Percentiles rank a stretch among this genome's conserved stretches.
phyloP scores from a whole-genome alignment of 2,113 vertebrate species.

The Paedocypris sp. region DNA sequence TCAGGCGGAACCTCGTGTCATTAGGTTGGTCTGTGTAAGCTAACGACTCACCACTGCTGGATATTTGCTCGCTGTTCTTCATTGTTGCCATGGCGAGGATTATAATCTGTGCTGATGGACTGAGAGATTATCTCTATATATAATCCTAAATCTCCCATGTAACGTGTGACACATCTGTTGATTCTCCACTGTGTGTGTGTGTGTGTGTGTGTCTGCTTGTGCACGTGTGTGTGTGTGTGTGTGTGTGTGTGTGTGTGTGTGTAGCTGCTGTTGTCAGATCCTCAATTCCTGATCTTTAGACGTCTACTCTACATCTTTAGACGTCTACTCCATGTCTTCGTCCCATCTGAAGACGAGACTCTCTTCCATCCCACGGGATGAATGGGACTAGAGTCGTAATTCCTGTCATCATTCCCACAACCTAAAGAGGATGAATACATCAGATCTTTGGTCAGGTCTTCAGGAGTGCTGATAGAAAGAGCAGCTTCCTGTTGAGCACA shows the following conservation, averaged over 20 bases:
- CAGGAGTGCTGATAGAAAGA: not conserved
- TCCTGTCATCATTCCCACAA: not conserved
- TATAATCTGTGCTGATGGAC: conserved; percentile 41
- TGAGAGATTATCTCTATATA: conserved; percentile 54
- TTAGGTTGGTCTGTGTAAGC: too few species aligned
- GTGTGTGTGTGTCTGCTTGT: not conserved
- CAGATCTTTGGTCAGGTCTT: not conserved
- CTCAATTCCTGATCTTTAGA: too few species aligned
- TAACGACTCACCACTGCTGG: too few species aligned
- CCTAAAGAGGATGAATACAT: not conserved
- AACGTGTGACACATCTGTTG: conserved; percentile 43
- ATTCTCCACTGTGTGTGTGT: conserved; percentile 22
- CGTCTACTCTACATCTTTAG: too few species aligned
- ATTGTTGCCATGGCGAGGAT: conserved; percentile 56
- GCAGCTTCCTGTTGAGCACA: not conserved
- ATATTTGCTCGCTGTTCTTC: conserved; percentile 8
- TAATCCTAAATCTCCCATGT: conserved; percentile 49
- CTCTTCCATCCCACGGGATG: too few species aligned
- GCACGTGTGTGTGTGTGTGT: conserved; percentile 14
- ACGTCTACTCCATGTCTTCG: too few species aligned
- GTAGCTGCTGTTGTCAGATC: too few species aligned
- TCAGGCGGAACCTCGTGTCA: too few species aligned
- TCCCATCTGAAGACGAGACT: too few species aligned
- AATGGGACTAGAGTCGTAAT: conserved; percentile 15
- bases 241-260: too few species aligned